Percentiles rank a stretch among this genome's conserved stretches.
These are phyloP conservation scores for Drepana falcataria DNA, from an alignment of 2,888 invertebrate genomes.

Conservation along the genomic window DNA sequence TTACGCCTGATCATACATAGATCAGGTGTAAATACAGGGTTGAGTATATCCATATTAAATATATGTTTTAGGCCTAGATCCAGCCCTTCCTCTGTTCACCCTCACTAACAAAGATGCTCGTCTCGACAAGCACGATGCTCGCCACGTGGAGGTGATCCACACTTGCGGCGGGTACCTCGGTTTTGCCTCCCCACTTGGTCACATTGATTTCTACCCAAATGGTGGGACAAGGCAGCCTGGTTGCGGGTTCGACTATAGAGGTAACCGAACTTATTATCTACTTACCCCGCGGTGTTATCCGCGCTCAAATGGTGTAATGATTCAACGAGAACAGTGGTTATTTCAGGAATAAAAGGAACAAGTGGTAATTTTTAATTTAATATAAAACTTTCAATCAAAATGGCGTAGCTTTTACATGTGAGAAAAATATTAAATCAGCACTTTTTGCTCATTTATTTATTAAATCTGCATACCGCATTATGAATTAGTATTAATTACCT, in stretches of 20 bases:
- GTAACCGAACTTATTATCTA: slow-evolving; percentile 29
- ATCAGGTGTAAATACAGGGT: no score
- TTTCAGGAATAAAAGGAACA: no score
- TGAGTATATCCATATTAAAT: not conserved
- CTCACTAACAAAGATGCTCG: slow-evolving; percentile 72
- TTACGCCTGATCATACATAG: no score
- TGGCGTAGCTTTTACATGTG: no score
- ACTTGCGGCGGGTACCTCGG: slow-evolving; percentile 81
- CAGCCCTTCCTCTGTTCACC: slow-evolving; percentile 78
- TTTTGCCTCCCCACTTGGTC: slow-evolving; percentile 77
- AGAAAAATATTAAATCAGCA: no score
- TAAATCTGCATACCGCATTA: no score
- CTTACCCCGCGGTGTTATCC: not conserved
- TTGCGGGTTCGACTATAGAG: slow-evolving; percentile 74
- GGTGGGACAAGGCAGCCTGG: slow-evolving; percentile 80
- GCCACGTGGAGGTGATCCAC: slow-evolving; percentile 81
- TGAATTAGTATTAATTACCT: no score
- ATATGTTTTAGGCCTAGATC: slow-evolving; percentile 72
- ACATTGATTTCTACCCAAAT: slow-evolving; percentile 82
- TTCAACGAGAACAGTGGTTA: no score
- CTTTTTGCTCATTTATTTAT: no score
- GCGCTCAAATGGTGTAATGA: no score
- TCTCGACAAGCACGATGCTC: slow-evolving; percentile 78
- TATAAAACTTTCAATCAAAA: no score
- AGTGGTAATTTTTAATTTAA: no score